Evolutionary conservation across 1,140 invertebrate species (phyloP).

Genomic region (Sarcophaga peregrina): DNA sequence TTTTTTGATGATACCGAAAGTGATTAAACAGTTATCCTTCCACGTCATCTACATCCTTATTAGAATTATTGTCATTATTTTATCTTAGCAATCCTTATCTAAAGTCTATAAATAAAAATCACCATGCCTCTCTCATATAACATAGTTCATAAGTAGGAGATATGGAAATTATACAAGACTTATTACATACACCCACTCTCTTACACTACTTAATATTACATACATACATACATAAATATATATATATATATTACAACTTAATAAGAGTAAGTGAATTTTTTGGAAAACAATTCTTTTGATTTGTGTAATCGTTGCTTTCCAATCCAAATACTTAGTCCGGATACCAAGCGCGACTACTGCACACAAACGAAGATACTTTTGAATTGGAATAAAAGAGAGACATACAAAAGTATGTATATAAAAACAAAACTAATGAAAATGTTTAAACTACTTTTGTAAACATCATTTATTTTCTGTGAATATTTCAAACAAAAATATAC

Average conservation of each 20-base stretch:
- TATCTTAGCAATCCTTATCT: not conserved
- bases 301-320: not conserved
- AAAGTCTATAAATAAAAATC: not conserved
- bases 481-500: slow-evolving; percentile 20
- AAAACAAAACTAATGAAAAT: not conserved
- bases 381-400: too few species aligned
- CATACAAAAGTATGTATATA: not conserved
- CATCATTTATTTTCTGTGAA: slow-evolving; percentile 23
- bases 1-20: slow-evolving; percentile 49
- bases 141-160: not conserved
- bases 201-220: not conserved
- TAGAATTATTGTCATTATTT: not conserved
- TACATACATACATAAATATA: not conserved
- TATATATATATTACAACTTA: not conserved
- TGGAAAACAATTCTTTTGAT: not conserved
- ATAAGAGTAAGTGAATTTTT: not conserved
- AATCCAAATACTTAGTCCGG: not conserved
- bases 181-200: not conserved
- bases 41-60: not conserved
- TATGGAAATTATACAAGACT: slow-evolving; percentile 6
- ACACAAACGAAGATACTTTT: not conserved
- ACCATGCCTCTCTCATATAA: not conserved
- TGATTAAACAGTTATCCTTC: slow-evolving; percentile 44
- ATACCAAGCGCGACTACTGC: not conserved
- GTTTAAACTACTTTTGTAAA: not conserved